Conservation (phyloP, 1,140 invertebrate species). For the Drosophila nasuta region DNA sequence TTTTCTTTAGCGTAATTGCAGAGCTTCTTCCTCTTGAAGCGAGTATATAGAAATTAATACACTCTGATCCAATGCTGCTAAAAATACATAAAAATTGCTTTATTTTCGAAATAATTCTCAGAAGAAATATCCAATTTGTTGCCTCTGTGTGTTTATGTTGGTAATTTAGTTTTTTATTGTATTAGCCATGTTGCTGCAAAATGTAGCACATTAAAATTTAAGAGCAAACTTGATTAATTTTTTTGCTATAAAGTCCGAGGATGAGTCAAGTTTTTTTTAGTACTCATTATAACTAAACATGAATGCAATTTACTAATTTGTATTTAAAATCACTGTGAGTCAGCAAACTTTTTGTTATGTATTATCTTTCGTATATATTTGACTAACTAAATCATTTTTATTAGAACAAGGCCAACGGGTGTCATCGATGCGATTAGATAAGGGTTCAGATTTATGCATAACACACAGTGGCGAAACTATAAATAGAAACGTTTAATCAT, state of each 20-base stretch:
- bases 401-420: no score
- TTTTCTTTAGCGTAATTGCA: conserved; percentile 39
- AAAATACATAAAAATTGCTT: conserved; percentile 12
- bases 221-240: conserved; percentile 4
- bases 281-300: no score
- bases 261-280: background rate
- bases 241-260: background rate
- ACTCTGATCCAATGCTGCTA: background rate
- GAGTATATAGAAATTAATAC: background rate
- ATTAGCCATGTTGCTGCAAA: background rate
- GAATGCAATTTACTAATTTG: no score
- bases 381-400: no score
- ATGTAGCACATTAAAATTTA: conserved; percentile 7
- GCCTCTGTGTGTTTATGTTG: conserved; percentile 7
- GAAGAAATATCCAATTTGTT: conserved; percentile 9
- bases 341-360: no score
- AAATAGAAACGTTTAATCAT: no score
- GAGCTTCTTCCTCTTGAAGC: background rate
- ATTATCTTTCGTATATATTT: no score
- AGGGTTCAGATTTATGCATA: no score
- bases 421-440: no score
- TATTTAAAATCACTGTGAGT: no score
- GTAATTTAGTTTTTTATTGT: conserved; percentile 2
- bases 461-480: no score
- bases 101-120: conserved; percentile 3